Percentiles rank a stretch among this genome's conserved stretches.
Evolutionary conservation across 2,797 vertebrate genomes (phyloP).

Genomic region (Platalea minor): DNA sequence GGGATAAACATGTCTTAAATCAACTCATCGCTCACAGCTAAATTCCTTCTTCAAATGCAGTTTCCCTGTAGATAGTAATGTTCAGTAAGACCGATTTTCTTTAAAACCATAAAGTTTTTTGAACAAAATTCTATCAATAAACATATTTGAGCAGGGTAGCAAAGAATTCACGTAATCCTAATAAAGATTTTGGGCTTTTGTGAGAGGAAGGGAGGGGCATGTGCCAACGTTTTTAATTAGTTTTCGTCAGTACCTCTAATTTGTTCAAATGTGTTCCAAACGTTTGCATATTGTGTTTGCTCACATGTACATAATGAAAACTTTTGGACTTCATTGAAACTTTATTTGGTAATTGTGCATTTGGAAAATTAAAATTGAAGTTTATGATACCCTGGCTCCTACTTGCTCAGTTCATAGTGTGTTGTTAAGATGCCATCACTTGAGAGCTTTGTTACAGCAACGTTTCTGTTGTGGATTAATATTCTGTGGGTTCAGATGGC

Average conservation of each 20-base stretch:
- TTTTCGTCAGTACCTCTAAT: not conserved
- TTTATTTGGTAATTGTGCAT: not conserved
- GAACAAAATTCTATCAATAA: not conserved
- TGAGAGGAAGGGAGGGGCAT: not conserved
- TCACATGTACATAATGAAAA: not conserved
- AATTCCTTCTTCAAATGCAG: constrained; percentile 72
- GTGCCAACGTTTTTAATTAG: not conserved
- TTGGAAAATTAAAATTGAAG: constrained; percentile 6
- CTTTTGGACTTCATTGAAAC: not conserved
- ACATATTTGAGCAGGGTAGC: not conserved
- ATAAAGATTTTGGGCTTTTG: not conserved
- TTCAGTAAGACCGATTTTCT: constrained; percentile 63
- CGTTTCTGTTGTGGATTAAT: not conserved
- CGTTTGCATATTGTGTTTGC: not conserved
- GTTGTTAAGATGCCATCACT: not conserved
- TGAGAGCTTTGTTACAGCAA: not conserved
- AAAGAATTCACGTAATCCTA: not conserved
- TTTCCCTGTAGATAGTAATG: constrained; percentile 65
- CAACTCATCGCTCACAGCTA: constrained; percentile 78
- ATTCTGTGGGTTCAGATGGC: not conserved
- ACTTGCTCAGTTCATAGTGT: not conserved
- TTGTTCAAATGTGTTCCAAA: not conserved
- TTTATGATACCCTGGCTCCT: not conserved
- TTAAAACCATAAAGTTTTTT: constrained; percentile 61
- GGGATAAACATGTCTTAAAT: constrained; percentile 88